Percentiles rank a stretch among this genome's conserved stretches.
Evolutionary conservation across 2,113 vertebrate species (phyloP).

Genomic region (Alethe castanea): DNA sequence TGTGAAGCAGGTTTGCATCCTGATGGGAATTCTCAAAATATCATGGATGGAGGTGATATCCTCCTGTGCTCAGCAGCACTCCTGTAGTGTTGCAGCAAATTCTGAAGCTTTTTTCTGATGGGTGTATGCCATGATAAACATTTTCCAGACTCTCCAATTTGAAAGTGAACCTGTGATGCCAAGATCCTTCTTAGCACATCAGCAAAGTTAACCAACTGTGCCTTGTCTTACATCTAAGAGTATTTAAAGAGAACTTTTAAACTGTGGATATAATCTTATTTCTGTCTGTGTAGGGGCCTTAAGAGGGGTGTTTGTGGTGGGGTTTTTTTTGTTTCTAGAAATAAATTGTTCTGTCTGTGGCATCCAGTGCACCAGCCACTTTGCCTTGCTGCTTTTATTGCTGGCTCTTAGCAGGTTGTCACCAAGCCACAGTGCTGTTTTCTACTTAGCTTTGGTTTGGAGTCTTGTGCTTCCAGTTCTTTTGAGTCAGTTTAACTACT

Average conservation of each 20-base stretch:
- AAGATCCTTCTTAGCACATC: neutral
- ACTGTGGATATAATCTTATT: neutral
- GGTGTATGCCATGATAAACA: neutral
- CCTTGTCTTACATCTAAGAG: neutral
- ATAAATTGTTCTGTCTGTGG: neutral
- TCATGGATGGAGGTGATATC: neutral
- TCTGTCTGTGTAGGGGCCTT: neutral
- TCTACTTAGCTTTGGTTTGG: neutral
- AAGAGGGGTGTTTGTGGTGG: neutral
- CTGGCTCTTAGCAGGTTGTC: neutral
- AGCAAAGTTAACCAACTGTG: neutral
- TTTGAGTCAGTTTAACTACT: neutral
- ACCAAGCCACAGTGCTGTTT: neutral
- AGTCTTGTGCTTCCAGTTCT: neutral
- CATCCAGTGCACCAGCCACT: neutral
- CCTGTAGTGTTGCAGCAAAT: neutral
- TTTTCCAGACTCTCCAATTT: neutral
- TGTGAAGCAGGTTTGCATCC: fast-evolving
- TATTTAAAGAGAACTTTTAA: neutral
- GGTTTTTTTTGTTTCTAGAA: neutral
- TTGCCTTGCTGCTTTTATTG: neutral
- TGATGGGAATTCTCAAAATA: neutral
- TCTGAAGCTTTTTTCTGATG: neutral
- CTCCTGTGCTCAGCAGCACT: neutral
- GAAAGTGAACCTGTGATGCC: neutral